Base-by-base conservation (phyloP, 2,113 vertebrate species). In the Ardeotis arabs region DNA sequence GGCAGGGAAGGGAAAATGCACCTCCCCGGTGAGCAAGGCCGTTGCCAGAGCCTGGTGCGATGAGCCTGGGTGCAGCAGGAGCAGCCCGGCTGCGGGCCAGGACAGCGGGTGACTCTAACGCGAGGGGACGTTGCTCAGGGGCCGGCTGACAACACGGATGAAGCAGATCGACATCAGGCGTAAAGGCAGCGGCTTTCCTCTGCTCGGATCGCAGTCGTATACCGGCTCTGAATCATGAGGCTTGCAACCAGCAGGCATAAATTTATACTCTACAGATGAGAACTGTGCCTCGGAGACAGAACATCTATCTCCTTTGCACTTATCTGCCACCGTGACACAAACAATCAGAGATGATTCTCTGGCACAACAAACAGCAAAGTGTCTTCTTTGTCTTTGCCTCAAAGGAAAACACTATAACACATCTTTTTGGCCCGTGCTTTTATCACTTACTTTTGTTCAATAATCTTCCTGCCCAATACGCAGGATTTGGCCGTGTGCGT, bases 311-410 rank as follows among this genome's bases (percentile, higher is more conserved):
- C 96, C 94, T 97, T 97, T 97, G 96, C 96, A 97, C 97, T 97
- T 97, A 97, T 96, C 97, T 97, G 96, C 97, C 97, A 97, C 97
- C 79, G 79, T 97, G 97, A 97, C 96, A 97, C 97, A 97, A 95
- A 96, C 97, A 97, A 97, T 97, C 96, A 97, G 96, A 97, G 97
- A 97, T 97, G 96, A 97, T 97, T 97, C 97, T 97, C 97, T 96
- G 95, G 96, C 97, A 97, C 95, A 97, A 97, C 96, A 97, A 97
- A 97, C 95, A 95, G 95, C 96, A 96, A 97, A 96, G 96, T 96
- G 95, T 96, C 97, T 95, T 97, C 95, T 97, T 97, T 97, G 97
- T 97, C 96, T 97, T 96, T 97, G 96, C 95, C 96, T 97, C 96
- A 94, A 97, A 97, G 96, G 96, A 97, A 97, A 97, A 97, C 96